Evolutionary conservation across 2,797 vertebrate species (phyloP), one percentile per base, ranked within the genome.

Genomic region (Graptemys geographica): DNA sequence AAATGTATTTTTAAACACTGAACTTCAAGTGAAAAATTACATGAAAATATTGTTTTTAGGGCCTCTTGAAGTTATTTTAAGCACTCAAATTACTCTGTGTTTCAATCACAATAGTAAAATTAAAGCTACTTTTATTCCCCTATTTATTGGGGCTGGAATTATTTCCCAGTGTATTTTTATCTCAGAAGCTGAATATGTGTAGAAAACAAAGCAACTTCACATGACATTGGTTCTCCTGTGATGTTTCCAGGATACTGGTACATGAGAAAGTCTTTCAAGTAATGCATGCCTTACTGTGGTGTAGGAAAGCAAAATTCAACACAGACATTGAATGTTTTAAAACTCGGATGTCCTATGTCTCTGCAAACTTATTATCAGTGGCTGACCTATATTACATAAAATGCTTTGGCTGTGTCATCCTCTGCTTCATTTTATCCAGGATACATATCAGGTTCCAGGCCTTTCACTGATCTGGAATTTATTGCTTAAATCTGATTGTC

Each of bases 401-500:
- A 87, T 31, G 0, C 53, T 59, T 83, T n/a, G 84, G 27, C 13
- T 72, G 57, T 79, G 65, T 84, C 84, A 31, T 59, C 23, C 52
- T 65, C 91, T 79, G 9, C 47, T 94, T 95, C 88, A 56, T 86
- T 95, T 83, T 87, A 55, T 86, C 62, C 83, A 94, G 90, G 85
- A 59, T 59, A 27, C 56, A 27, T 81, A 80, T 94, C n/a, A 41
- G 44, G 91, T 81, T 65, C 83, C 3, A 37, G 87, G 57, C 51
- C 90, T 97, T 96, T 76, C 56, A 79, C 82, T 94, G 93, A 87
- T 92, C 49, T 16, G 85, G 37, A 93, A 96, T 98, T 96, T 96
- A 98, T 90, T 95, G 80, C 74, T 95, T 92, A 89, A 94, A 94
- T 94, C 62, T 88, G 76, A 96, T 81, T 90, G 87, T 74, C 94